Percentiles rank a stretch among this genome's conserved stretches.
phyloP scores from a whole-genome alignment of 64 coral and sea anemone species.

The Montipora efflorescens region DNA sequence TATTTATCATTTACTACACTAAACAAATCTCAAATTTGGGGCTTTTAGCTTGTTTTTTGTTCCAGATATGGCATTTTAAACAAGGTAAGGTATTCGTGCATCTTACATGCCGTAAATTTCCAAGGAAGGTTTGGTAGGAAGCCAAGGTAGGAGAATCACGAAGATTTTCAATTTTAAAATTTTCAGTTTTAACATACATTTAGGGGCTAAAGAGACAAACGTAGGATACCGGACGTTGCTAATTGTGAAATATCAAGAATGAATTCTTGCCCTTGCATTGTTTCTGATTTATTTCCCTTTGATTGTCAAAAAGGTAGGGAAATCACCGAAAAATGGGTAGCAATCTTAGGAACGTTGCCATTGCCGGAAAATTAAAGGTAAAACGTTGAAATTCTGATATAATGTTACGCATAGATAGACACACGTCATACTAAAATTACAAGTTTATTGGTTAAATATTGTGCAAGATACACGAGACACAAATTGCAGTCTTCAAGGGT shows the following conservation, averaged over 20 bases:
- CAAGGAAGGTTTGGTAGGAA: constrained; percentile 12
- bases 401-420: neutral
- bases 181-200: constrained; percentile 2
- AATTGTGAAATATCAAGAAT: constrained; percentile 3
- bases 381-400: constrained; percentile 3
- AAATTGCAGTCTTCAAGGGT: constrained; percentile 2
- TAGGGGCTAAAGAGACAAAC: constrained; percentile 12
- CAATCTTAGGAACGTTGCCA: neutral
- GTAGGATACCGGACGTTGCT: neutral
- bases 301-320: constrained; percentile 6
- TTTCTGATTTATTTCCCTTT: neutral
- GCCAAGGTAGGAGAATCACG: neutral
- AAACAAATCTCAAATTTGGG: neutral
- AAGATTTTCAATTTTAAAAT: constrained; percentile 11
- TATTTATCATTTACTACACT: constrained; percentile 5
- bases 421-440: neutral
- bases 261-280: constrained; percentile 2
- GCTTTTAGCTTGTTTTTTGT: constrained; percentile 5
- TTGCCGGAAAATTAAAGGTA: neutral
- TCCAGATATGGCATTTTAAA: neutral
- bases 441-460: constrained; percentile 5
- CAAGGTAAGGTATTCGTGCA: constrained; percentile 8
- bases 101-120: constrained; percentile 1
- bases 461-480: constrained; percentile 1
- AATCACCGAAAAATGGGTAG: constrained; percentile 8